A percentile compares a stretch with the other conserved stretches of the same genome.
These are phyloP conservation scores for Drosophila ambigua DNA, from an alignment of 1,140 invertebrate genomes.

Conservation along the genomic window DNA sequence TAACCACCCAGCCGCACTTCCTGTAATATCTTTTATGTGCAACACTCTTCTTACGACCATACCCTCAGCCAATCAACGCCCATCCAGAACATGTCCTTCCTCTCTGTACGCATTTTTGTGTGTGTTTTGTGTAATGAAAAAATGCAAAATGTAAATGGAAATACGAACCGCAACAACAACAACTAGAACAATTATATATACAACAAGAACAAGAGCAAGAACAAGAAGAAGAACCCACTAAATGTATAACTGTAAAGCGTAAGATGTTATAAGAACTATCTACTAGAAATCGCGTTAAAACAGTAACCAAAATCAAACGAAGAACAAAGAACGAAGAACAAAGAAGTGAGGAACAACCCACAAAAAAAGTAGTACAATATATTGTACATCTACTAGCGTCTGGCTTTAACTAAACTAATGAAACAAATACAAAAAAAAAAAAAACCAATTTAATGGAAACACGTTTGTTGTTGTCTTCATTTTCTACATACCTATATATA, in stretches of 20 bases:
- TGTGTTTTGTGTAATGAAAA: not conserved
- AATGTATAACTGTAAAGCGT: conserved; percentile 22
- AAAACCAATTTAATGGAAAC: conserved; percentile 45
- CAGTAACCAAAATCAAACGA: conserved; percentile 4
- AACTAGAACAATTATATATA: not conserved
- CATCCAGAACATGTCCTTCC: too few relatives aligned
- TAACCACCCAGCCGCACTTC: too few relatives aligned
- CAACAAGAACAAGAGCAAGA: conserved; percentile 22
- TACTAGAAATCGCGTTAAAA: conserved; percentile 23
- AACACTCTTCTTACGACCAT: too few relatives aligned
- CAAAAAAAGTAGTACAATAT: conserved; percentile 1
- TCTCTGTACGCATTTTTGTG: too few relatives aligned
- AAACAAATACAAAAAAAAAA: not conserved
- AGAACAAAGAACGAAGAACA: not conserved
- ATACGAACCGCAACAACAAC: not conserved
- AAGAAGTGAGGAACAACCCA: conserved; percentile 7
- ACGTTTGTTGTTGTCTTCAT: conserved; percentile 58
- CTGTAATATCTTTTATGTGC: too few relatives aligned
- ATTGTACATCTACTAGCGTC: conserved; percentile 36
- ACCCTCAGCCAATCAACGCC: too few relatives aligned
- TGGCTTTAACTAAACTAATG: conserved; percentile 53
- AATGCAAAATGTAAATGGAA: conserved; percentile 9
- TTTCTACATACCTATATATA: conserved; percentile 56
- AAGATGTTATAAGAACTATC: conserved; percentile 16
- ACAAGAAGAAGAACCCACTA: conserved; percentile 21